Base-by-base conservation (phyloP, 1,140 invertebrate species). In the Rhagoletis pomonella region DNA sequence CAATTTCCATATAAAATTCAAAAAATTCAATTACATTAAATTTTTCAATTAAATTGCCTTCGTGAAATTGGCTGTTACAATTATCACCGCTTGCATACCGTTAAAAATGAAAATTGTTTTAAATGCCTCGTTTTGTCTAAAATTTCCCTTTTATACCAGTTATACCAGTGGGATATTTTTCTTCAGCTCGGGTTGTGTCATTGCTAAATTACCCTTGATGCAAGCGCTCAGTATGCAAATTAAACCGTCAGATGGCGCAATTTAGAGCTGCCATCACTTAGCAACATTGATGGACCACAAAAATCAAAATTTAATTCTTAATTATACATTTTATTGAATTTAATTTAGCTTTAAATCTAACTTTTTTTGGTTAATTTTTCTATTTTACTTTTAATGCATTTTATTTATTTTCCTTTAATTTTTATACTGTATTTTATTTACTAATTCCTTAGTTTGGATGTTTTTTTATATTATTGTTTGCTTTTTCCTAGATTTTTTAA, bases 91-190 rank as follows among this genome's bases (percentile, higher is more conserved):
- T 29, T 29, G 29, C 29, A 29, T 29, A 29, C 29, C 29, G 29
- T 29, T 29, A 29, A 29, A 29, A 29, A 29, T 29, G 29, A 29
- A 29, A 29, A 29, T 29, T 29, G 29, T 29, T 29, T 29, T 29
- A 29, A 29, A 29, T 29, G 29, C 29, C 29, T 29, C 29, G 29
- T 29, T 29, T 29, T 29, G 29, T 29, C 29, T 29, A 29, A 62
- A 62, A n/a, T n/a, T 44, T 73, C 17, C 47, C 69, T 42, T 73
- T 73, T 73, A 73, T 73, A 47, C 73, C 73, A 55, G 5, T 81
- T 81, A 55, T 81, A 19, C 73, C 17, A 55, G 47, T 19, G 50
- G 50, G 50, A 55, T 55, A 55, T 55, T 55, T 55, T 55, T 6
- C 9, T 7, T 10, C 7, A 5, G 1, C 17, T 6, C 44, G 73